Base-by-base conservation (phyloP, 2,113 vertebrate species). In the Chloebia gouldiae region DNA sequence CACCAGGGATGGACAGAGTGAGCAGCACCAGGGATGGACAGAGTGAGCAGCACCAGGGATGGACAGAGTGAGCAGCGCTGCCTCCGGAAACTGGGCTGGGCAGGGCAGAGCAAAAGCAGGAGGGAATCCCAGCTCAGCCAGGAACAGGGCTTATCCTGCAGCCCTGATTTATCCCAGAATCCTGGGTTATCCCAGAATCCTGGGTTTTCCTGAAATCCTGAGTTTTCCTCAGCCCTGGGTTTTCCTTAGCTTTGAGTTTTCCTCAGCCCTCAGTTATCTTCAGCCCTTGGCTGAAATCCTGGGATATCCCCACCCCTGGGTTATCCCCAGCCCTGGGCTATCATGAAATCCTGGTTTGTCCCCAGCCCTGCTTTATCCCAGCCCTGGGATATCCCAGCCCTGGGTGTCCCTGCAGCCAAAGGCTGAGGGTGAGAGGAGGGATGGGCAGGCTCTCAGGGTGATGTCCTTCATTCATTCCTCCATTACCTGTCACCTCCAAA, bases 321-420 rank as follows among this genome's bases (percentile, higher is more conserved):
- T 23, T 31, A 24, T 24, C 14, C 27, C 7, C 8, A 20, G 4
- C 5, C 3, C 19, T 40, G 28, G 11, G 6, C 23, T 51, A 17
- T 39, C 8, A 9, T 10, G 20, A 2, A 35, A 15, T 23, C 6
- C 25, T n/a, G 15, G 9, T 12, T 66, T 65, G 24, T n/a, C 10
- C 9, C 12, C 27, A 10, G 28, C 6, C 16, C 50, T 27, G 42
- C 30, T 5, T 15, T 33, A 23, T 69, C 27, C 17, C 45, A 28
- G 5, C 2, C 1, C n/a, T 35, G 40, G 33, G 4, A 13, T 28
- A 37, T 4, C 51, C 1, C 31, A 44, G 23, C 18, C 2, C 24
- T 45, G 60, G 12, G 17, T 2, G 33, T 22, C 28, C 31, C n/a
- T 40, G 18, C 30, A n/a, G 53, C 61, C n/a, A 24, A 11, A 33